Conservation (phyloP, 2,888 invertebrate species). For the Chloromyia formosa region DNA sequence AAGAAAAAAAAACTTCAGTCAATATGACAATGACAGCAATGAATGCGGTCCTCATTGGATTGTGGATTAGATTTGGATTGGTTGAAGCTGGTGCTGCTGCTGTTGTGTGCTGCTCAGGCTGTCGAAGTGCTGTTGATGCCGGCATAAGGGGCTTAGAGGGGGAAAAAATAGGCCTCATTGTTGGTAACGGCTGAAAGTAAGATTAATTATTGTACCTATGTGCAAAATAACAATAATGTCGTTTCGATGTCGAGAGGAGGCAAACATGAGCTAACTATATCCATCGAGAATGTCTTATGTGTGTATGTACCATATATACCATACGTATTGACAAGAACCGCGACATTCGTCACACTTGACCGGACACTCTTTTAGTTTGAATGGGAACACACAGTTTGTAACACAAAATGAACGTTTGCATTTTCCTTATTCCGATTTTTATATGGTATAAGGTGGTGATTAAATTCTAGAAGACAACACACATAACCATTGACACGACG, state of each 20-base stretch:
- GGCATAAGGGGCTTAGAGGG: slow-evolving; percentile 7
- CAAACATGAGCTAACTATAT: slow-evolving; percentile 27
- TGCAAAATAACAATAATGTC: slow-evolving; percentile 29
- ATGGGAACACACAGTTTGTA: too few species aligned
- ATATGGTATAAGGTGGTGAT: too few species aligned
- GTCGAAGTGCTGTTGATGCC: slow-evolving; percentile 1
- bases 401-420: too few species aligned
- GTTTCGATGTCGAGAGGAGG: slow-evolving; percentile 25
- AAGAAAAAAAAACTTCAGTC: neutral
- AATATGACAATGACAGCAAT: slow-evolving; percentile 8
- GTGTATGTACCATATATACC: too few species aligned
- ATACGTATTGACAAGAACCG: too few species aligned
- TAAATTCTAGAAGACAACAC: too few species aligned
- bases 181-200: slow-evolving; percentile 31
- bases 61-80: neutral
- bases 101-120: neutral
- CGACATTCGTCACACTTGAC: too few species aligned
- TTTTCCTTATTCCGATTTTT: too few species aligned
- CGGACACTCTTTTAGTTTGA: too few species aligned
- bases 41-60: slow-evolving; percentile 16
- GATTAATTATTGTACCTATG: slow-evolving; percentile 32
- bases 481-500: too few species aligned
- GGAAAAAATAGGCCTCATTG: slow-evolving; percentile 32
- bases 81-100: slow-evolving; percentile 7
- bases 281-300: too few species aligned